phyloP scores from a whole-genome alignment of 1,140 invertebrate genomes.

The Bradynema listronoti region DNA sequence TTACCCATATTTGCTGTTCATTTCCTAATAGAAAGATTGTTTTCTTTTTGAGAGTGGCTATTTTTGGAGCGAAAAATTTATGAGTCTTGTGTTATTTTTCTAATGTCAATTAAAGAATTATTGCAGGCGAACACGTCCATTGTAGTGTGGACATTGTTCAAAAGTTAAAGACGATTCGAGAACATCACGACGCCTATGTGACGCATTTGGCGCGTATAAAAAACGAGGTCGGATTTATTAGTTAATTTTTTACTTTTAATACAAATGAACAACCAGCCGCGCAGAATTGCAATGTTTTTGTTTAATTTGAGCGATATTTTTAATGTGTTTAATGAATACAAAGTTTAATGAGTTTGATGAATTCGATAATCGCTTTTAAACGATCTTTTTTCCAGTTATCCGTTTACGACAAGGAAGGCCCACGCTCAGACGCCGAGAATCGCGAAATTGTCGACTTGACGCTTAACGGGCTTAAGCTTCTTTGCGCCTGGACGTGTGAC shows the following conservation, averaged over 20 bases:
- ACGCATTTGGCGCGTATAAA: conserved; percentile 88
- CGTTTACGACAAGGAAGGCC: conserved; percentile 64
- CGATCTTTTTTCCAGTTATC: conserved; percentile 41
- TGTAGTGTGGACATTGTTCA: conserved; percentile 93
- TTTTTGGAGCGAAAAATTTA: background rate
- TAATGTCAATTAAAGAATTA: conserved; percentile 1
- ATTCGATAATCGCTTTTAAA: too few relatives aligned
- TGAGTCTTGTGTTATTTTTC: background rate
- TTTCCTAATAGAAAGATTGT: too few relatives aligned
- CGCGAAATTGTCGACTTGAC: conserved; percentile 83
- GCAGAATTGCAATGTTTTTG: too few relatives aligned
- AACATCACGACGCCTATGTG: conserved; percentile 94
- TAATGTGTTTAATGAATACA: too few relatives aligned
- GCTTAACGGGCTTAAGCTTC: conserved; percentile 78
- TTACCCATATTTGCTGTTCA: too few relatives aligned
- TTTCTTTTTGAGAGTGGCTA: too few relatives aligned
- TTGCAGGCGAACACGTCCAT: conserved; percentile 60
- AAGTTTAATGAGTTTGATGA: too few relatives aligned
- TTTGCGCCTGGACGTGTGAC: conserved; percentile 92
- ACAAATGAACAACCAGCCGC: too few relatives aligned
- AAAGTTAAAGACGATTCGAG: conserved; percentile 83
- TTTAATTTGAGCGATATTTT: too few relatives aligned
- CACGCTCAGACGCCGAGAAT: conserved; percentile 82
- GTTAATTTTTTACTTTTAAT: too few relatives aligned
- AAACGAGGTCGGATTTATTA: conserved; percentile 81